Percentiles rank a stretch among this genome's conserved stretches.
Evolutionary conservation across 2,797 vertebrate genomes (phyloP).

Genomic region (Channa striata): DNA sequence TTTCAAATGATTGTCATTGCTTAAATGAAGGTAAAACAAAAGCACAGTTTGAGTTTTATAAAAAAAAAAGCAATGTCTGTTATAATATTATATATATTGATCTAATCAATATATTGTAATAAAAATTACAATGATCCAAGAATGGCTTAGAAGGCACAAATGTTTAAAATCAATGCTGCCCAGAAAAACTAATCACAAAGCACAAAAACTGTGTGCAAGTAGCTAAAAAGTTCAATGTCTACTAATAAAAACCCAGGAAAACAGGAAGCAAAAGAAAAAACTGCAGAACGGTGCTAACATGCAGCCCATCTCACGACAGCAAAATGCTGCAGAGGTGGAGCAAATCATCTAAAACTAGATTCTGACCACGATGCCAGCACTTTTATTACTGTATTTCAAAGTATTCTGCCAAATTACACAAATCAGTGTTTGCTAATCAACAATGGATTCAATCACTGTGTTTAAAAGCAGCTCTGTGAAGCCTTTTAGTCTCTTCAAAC

Average conservation of each 20-base stretch:
- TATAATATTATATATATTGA: too few relatives aligned
- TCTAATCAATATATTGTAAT: too few relatives aligned
- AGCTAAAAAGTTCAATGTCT: constrained; percentile 3
- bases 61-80: constrained; percentile 14
- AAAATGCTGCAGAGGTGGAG: background rate
- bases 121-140: too few relatives aligned
- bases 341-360: background rate
- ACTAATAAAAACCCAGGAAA: background rate
- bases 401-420: too few relatives aligned
- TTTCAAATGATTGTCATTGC: constrained; percentile 21
- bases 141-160: background rate
- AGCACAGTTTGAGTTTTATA: constrained; percentile 2
- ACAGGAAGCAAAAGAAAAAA: background rate
- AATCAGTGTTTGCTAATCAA: too few relatives aligned
- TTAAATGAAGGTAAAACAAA: constrained; percentile 2
- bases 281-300: background rate
- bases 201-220: constrained; percentile 4
- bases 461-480: too few relatives aligned
- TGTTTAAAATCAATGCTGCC: constrained; percentile 29
- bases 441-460: too few relatives aligned
- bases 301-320: background rate
- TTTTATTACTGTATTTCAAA: too few relatives aligned
- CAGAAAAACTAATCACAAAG: constrained; percentile 11
- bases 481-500: too few relatives aligned
- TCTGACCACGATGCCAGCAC: too few relatives aligned